Evolutionary conservation across 2,797 vertebrate genomes (phyloP).

Genomic region (Halcyon badia): DNA sequence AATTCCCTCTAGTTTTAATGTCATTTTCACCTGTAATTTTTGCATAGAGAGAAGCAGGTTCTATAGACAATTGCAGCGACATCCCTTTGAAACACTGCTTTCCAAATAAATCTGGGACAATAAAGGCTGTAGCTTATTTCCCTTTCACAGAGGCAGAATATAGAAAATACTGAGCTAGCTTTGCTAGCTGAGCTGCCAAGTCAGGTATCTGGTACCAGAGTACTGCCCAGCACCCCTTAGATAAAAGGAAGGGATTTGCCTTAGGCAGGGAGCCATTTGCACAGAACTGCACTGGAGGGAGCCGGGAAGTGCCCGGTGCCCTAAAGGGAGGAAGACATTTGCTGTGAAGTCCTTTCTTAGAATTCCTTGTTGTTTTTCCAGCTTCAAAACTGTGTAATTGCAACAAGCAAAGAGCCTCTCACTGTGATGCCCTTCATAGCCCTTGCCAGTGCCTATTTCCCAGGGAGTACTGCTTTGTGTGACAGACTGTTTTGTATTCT

Average conservation of each 20-base stretch:
- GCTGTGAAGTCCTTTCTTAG: neutral
- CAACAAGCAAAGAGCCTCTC: conserved; percentile 21
- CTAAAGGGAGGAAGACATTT: neutral
- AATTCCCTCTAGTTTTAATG: neutral
- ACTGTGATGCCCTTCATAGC: conserved; percentile 3
- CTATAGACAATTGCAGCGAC: neutral
- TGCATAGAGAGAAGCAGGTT: neutral
- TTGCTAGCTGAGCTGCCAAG: conserved; percentile 21
- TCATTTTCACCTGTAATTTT: neutral
- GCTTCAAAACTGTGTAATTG: neutral
- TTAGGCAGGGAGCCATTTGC: neutral
- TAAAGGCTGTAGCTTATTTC: neutral
- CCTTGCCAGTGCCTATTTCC: conserved; percentile 52
- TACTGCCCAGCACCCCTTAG: neutral
- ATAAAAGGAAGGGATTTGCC: neutral
- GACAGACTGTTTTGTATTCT: conserved; percentile 1
- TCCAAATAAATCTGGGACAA: neutral
- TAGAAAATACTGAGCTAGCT: neutral
- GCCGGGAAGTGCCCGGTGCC: neutral
- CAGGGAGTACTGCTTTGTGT: conserved; percentile 11
- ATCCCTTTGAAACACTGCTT: neutral
- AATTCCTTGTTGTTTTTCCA: neutral
- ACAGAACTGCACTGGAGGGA: neutral
- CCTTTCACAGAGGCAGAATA: neutral
- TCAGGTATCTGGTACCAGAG: neutral